Base-by-base conservation (phyloP, 2,888 invertebrate species). In the Hyalella azteca region DNA sequence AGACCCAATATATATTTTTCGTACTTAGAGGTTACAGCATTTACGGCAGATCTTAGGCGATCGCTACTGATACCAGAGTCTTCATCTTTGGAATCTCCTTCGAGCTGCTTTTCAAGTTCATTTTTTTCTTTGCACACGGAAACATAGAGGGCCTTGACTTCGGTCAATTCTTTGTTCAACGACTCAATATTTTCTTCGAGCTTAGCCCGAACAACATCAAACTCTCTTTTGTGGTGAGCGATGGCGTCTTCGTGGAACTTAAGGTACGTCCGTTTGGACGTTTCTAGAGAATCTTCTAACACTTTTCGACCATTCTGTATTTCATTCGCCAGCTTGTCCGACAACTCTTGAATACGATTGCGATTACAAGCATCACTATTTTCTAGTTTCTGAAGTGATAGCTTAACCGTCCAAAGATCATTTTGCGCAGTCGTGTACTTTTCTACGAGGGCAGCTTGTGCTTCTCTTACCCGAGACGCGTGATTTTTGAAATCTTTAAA, bases 211-310 rank as follows among this genome's bases (percentile, higher is more conserved):
- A 79, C 76, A 19, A 73, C 40, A 29, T 78, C 60, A 32, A 78
- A 60, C 13, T 79, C 78, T 11, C 13, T 66, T 45, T 79, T 60
- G 22, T 81, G 66, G 60, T 81, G 78, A 19, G 49, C 66, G 41
- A 82, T 76, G n/a, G 81, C 81, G 11, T 81, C 76, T 54, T 82
- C 81, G 41, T 82, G 82, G 54, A 82, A 82, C 49, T 79, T 78
- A 7, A 81, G 49, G 29, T 81, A 82, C 0, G 79, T 81, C 29
- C 50, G 48, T 48, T 79, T 50, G 66, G 76, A 81, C 60, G 41
- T 60, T 45, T 81, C 78, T 26, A 82, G 15, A 15, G 79, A 78
- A 22, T 26, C 29, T 11, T 73, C 45, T 29, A 50, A 79, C 15
- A 81, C 79, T 22, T 60, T 36, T 3, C 78, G 59, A 15, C 79